Percentiles rank a stretch among this genome's conserved stretches.
Evolutionary conservation across 2,888 invertebrate species (phyloP).

Genomic region (Drosophila longiperda): DNA sequence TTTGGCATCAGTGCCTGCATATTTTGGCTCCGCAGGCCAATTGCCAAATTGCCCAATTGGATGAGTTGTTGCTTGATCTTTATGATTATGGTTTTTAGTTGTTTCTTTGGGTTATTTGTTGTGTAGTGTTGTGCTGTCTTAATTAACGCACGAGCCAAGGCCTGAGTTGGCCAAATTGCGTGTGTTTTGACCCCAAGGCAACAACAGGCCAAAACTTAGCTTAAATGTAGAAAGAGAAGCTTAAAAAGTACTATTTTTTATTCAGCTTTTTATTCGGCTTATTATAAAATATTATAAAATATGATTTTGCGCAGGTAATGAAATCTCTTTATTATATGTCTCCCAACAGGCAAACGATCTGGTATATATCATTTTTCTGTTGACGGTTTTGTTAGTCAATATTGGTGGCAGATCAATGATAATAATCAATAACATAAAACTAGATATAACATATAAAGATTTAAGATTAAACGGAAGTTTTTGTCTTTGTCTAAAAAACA

Average conservation of each 20-base stretch:
- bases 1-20: background rate
- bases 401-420: background rate
- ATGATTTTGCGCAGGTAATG: background rate
- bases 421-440: background rate
- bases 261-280: background rate
- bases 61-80: conserved; percentile 24
- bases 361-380: background rate
- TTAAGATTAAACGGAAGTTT: background rate
- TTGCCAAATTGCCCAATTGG: conserved; percentile 50
- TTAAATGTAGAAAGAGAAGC: conserved; percentile 15
- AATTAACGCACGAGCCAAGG: conserved; percentile 52
- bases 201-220: conserved; percentile 27
- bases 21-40: conserved; percentile 19
- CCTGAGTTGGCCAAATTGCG: conserved; percentile 25
- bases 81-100: background rate
- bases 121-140: conserved; percentile 11
- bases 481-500: background rate
- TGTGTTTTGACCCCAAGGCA: conserved; percentile 37
- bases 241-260: background rate
- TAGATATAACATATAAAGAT: background rate
- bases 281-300: background rate
- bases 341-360: background rate
- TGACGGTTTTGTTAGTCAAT: background rate
- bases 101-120: conserved; percentile 15
- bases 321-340: background rate